phyloP scores from a whole-genome alignment of 2,888 invertebrate genomes.

The Mayetiola destructor region DNA sequence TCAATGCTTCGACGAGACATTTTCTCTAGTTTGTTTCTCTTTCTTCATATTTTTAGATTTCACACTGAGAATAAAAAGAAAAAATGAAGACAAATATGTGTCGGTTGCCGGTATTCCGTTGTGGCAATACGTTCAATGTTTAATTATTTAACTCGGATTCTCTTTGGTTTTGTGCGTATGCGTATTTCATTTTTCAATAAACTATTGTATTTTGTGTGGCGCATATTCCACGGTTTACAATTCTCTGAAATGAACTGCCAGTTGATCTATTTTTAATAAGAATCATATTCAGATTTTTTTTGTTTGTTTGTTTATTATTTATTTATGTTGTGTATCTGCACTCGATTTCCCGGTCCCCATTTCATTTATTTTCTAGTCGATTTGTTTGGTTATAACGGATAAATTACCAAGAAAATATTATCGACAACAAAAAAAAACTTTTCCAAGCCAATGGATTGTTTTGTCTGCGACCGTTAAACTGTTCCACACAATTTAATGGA shows the following conservation, averaged over 20 bases:
- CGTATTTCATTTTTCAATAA: background rate
- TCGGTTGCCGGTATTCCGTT: background rate
- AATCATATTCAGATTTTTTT: background rate
- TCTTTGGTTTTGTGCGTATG: background rate
- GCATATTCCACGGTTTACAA: background rate
- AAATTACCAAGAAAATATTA: too few relatives aligned
- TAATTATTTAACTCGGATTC: background rate
- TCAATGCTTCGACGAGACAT: too few relatives aligned
- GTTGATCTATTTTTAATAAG: slow-evolving; percentile 10
- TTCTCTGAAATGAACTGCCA: background rate
- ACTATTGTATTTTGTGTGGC: background rate
- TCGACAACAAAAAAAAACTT: too few relatives aligned
- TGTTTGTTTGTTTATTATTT: background rate
- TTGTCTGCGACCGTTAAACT: slow-evolving; percentile 1
- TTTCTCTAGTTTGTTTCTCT: background rate
- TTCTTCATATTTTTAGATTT: background rate
- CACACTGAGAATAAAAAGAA: background rate
- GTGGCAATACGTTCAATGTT: too few relatives aligned
- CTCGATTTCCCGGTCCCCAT: background rate
- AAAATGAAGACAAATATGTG: background rate
- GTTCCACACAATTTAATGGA: background rate
- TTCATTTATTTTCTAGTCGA: background rate
- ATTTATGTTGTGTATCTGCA: slow-evolving; percentile 1
- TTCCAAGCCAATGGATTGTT: background rate
- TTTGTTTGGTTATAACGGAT: too few relatives aligned